These are phyloP conservation scores for Drosophila tripunctata DNA, from an alignment of 2,888 invertebrate species.

Conservation along the genomic window DNA sequence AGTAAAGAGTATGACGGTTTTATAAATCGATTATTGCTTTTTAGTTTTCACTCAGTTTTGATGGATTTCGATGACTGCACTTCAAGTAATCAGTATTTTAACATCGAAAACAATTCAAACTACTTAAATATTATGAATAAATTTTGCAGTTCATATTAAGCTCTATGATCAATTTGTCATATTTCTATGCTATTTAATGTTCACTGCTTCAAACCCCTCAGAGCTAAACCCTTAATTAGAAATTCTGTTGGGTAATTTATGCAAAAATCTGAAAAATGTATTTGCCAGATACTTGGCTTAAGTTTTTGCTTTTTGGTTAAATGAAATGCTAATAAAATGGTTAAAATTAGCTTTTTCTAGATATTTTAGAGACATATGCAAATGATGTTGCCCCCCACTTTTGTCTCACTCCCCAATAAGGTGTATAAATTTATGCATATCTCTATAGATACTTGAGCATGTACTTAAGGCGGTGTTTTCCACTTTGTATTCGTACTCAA, in stretches of 20 bases:
- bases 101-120: no score
- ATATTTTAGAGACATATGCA: slow-evolving; percentile 28
- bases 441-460: slow-evolving; percentile 32
- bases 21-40: no score
- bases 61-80: no score
- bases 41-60: no score
- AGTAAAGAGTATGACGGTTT: no score
- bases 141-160: no score
- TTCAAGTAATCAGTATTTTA: no score
- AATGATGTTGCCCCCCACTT: slow-evolving; percentile 11
- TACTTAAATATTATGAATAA: no score
- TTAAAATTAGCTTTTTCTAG: slow-evolving; percentile 20
- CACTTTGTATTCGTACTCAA: slow-evolving; percentile 44
- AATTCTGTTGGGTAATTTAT: slow-evolving; percentile 33
- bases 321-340: slow-evolving; percentile 34
- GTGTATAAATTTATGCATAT: slow-evolving; percentile 41
- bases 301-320: background rate
- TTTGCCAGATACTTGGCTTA: slow-evolving; percentile 4
- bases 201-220: no score
- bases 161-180: no score
- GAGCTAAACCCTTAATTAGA: slow-evolving; percentile 12
- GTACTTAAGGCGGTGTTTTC: slow-evolving; percentile 49
- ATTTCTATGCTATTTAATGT: no score
- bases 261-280: slow-evolving; percentile 21
- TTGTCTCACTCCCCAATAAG: background rate